Percentiles rank a stretch among this genome's conserved stretches.
These are phyloP conservation scores for Hydroisotoma schaefferi DNA, from an alignment of 2,888 invertebrate genomes.

Conservation along the genomic window DNA sequence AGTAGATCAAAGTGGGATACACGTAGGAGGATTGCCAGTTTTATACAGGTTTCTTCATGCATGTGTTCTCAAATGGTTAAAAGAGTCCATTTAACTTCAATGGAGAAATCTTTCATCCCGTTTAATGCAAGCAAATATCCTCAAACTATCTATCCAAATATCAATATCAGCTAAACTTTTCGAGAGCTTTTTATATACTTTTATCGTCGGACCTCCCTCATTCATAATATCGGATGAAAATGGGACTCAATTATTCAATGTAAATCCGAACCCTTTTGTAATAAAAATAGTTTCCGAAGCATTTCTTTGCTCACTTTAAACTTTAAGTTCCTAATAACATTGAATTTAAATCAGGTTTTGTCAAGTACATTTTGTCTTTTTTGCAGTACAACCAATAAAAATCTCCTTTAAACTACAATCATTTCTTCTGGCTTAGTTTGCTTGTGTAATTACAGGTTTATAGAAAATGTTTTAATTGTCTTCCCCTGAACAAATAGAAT, in stretches of 20 bases:
- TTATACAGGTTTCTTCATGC: neutral
- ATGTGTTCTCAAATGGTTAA: neutral
- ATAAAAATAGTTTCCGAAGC: constrained; percentile 17
- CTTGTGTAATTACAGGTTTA: too few species aligned
- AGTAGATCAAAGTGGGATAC: too few species aligned
- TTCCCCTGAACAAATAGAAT: too few species aligned
- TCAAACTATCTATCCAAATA: neutral
- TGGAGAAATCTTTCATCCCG: neutral
- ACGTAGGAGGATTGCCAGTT: neutral
- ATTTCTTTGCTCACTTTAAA: too few species aligned
- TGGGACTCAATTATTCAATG: constrained; percentile 13
- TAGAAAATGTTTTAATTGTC: too few species aligned
- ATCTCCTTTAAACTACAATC: too few species aligned
- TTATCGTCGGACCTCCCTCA: neutral
- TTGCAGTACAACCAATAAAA: too few species aligned
- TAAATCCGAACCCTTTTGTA: constrained; percentile 4
- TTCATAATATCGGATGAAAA: too few species aligned
- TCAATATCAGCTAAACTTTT: neutral
- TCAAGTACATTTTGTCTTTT: too few species aligned
- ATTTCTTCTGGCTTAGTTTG: too few species aligned
- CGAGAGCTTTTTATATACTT: neutral
- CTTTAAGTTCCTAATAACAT: too few species aligned
- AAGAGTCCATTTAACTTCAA: neutral
- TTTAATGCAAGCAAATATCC: constrained; percentile 1
- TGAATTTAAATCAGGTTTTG: too few species aligned